Percentiles rank a stretch among this genome's conserved stretches.
phyloP scores from a whole-genome alignment of 1,140 invertebrate genomes.

The Apis laboriosa region DNA sequence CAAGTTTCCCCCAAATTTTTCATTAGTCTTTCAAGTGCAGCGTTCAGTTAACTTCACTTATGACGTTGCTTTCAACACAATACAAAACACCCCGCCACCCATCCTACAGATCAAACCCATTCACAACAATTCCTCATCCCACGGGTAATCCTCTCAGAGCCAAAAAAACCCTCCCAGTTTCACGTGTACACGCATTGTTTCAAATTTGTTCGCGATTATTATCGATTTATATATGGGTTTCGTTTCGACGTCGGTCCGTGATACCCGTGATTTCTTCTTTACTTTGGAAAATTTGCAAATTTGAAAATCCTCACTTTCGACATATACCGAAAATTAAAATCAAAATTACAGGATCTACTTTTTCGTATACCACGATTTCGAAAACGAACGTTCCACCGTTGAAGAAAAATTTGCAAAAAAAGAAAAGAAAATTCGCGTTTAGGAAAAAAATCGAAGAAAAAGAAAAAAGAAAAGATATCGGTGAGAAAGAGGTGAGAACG shows the following conservation, averaged over 20 bases:
- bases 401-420: too few species aligned
- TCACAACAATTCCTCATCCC: constrained; percentile 54
- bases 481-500: neutral
- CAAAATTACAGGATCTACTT: too few species aligned
- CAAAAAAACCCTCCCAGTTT: constrained; percentile 69
- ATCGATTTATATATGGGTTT: constrained; percentile 45
- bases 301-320: too few species aligned
- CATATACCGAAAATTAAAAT: too few species aligned
- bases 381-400: too few species aligned
- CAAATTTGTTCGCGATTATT: constrained; percentile 76
- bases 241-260: constrained; percentile 2
- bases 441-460: too few species aligned
- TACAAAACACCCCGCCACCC: constrained; percentile 76
- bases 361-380: too few species aligned
- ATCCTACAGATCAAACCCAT: constrained; percentile 62
- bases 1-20: constrained; percentile 66
- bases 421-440: too few species aligned
- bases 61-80: constrained; percentile 80
- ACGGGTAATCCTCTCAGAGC: constrained; percentile 59
- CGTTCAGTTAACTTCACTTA: constrained; percentile 81
- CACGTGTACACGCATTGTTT: constrained; percentile 78
- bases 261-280: neutral
- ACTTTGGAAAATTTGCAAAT: neutral
- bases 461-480: too few species aligned
- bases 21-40: constrained; percentile 78